Evolutionary conservation across 2,888 invertebrate species (phyloP).

Genomic region (Anarsia innoxiella): DNA sequence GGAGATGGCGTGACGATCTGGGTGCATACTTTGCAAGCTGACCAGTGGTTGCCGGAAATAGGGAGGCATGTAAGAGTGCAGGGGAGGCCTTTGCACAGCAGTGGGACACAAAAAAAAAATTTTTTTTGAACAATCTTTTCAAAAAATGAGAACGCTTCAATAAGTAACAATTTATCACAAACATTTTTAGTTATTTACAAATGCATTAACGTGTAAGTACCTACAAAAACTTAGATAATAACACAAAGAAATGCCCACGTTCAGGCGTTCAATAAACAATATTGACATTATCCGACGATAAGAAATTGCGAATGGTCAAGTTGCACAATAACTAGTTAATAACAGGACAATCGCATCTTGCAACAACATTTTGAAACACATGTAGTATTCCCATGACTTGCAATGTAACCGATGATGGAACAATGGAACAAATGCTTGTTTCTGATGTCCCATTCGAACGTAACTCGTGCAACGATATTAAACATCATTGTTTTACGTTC

Average conservation of each 20-base stretch:
- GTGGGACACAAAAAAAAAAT: no score
- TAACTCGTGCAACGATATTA: conserved; percentile 31
- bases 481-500: conserved; percentile 53
- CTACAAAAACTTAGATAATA: background rate
- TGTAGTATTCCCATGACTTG: conserved; percentile 34
- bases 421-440: conserved; percentile 67
- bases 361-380: conserved; percentile 13
- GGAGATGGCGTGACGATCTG: no score
- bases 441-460: conserved; percentile 34
- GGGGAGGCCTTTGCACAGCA: no score
- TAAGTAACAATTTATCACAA: no score
- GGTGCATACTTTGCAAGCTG: no score
- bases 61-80: no score
- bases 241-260: conserved; percentile 10
- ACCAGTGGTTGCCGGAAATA: no score
- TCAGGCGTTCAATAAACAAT: conserved; percentile 12
- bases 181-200: no score
- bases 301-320: background rate
- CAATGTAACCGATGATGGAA: no score
- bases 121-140: no score
- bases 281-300: background rate
- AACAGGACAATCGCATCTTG: conserved; percentile 23
- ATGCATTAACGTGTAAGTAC: no score
- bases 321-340: conserved; percentile 1
- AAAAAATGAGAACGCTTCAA: no score